Evolutionary conservation across 2,888 invertebrate genomes (phyloP), one percentile per base, ranked within the genome.

Genomic region (Anodontia alba): DNA sequence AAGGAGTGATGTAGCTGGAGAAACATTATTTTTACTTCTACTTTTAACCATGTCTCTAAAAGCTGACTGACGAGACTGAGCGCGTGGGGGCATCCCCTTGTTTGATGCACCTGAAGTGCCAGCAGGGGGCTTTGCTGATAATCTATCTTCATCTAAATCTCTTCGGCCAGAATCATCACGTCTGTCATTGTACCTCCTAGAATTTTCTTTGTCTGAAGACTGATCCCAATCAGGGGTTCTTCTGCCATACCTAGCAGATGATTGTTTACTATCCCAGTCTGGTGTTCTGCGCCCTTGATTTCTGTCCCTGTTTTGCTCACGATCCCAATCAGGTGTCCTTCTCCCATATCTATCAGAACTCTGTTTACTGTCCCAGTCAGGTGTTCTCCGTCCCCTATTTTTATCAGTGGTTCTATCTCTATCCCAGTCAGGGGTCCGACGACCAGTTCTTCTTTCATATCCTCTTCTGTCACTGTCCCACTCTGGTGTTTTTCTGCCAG

Each of bases 1-100:
- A 92, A 93, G 92, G 49, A 94, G 79, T 1, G 93, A 92, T 26
- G 93, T 91, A 8, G 92, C 92, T 10, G 93, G 93, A 0, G 93
- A 93, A 81, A 93, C 88, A 73, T 90, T 92, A 68, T 91, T 89
- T 71, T 89, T 89, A 42, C 66, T 76, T 46, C 86, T 71, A 26
- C 72, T 81, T 49, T 73, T 80, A 72, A 84, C 86, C 49, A 89
- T 88, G 23, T 87, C 86, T 67, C 88, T 88, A 79, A 90, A 90
- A 70, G 90, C 90, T 46, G 90, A 85, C 42, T 85, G 84, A 12
- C 84, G 49, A 2, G 80, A 67, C 26, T 67, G 69, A 15, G 77
- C 69, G 10, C 57, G 38, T 20, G 5, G 46, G 2, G 69, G 26
- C 3, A 5, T 2, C n/a, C 8, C 33, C 43, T 46, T 42, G 12